These are phyloP conservation scores for Agriotes lineatus DNA, from an alignment of 2,888 invertebrate genomes.

Conservation along the genomic window DNA sequence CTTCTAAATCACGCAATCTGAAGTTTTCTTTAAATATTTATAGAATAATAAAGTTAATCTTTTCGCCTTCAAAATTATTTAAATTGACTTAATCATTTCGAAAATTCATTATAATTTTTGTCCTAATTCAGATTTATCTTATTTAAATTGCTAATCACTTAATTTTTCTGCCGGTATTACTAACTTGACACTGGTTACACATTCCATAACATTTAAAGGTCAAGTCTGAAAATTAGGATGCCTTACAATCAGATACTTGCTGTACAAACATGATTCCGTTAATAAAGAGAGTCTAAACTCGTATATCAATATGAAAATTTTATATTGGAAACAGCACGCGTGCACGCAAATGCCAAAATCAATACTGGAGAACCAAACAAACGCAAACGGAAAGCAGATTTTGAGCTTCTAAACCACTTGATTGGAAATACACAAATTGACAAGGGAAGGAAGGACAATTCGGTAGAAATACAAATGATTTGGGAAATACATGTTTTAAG, in stretches of 20 bases:
- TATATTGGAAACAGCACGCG: constrained; percentile 1
- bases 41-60: constrained; percentile 44
- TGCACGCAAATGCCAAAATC: constrained; percentile 18
- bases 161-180: not conserved
- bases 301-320: constrained; percentile 24
- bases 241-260: no score
- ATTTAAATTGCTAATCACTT: constrained; percentile 30
- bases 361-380: constrained; percentile 2
- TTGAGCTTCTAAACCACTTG: not conserved
- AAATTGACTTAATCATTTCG: constrained; percentile 38
- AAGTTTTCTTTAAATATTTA: constrained; percentile 44
- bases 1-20: constrained; percentile 44
- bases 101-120: constrained; percentile 37
- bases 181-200: not conserved
- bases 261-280: not conserved
- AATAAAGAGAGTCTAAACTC: constrained; percentile 14
- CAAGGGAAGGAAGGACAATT: no score
- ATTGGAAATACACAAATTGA: not conserved
- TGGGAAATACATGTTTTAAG: no score
- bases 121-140: constrained; percentile 30
- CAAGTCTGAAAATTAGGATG: no score
- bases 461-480: no score
- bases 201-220: not conserved
- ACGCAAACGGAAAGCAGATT: not conserved
- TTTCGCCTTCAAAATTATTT: constrained; percentile 37